Evolutionary conservation across 1,140 invertebrate genomes (phyloP), one percentile per base, ranked within the genome.

Genomic region (Atta cephalotes): DNA sequence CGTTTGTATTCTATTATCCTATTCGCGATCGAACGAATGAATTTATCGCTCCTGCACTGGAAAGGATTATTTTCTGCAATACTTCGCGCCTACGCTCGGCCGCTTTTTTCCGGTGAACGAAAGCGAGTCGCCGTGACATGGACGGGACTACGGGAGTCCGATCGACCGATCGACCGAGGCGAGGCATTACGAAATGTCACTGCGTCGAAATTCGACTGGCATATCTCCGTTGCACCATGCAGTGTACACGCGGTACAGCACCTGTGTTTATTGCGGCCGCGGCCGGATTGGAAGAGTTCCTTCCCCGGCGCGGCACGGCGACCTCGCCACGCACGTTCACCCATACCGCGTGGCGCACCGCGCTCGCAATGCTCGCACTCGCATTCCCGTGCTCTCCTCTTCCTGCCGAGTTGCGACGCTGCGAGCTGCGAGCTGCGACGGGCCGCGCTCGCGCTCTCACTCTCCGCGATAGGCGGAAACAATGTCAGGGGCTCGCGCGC

Each of bases 291-390:
- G 88, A 90, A 90, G 79, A 84, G 89, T 90, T 89, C 62, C 88
- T 90, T 89, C 80, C 85, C 88, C 88, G 70, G 68, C 35, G 35
- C 35, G 35, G 35, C 35, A 7, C 6, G 35, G 35, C 78, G 89
- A 89, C 88, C 89, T 90, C 89, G 89, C 81, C 80, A 89, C 88
- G 89, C 89, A 87, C 89, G 60, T 90, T 90, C 89, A 90, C 89
- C 89, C 87, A 90, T 87, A 87, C 85, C 85, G 85, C 89, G 85
- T 87, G 65, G 80, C 72, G 85, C 66, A 78, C 49, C 71, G 35
- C 62, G 62, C 87, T 77, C 80, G 86, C 80, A 66, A 7, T 16
- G 62, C 87, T 77, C 76, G 86, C 80, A 66, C 77, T 82, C 63
- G 35, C 39, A 62, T 60, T 60, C 60, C 49, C 87, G 87, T 66